phyloP scores from a whole-genome alignment of 1,140 invertebrate genomes.

The Metaphire vulgaris region DNA sequence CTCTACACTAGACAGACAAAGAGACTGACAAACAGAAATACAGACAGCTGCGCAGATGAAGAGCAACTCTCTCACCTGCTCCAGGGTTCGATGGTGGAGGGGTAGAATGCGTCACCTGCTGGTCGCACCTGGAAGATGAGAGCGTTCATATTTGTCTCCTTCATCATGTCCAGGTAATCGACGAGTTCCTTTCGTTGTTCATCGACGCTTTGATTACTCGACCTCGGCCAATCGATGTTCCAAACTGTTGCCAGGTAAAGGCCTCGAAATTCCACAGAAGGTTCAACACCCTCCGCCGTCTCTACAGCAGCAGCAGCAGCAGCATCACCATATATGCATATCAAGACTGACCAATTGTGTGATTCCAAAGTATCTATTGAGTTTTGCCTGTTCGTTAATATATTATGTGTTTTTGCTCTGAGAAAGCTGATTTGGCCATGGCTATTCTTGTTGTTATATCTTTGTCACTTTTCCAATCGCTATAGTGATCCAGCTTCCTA shows the following conservation, averaged over 20 bases:
- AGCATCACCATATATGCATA: no score
- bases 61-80: constrained; percentile 41
- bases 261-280: constrained; percentile 37
- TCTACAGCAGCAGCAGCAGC: no score
- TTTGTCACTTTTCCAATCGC: no score
- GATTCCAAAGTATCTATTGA: no score
- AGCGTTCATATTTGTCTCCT: constrained; percentile 40
- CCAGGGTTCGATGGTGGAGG: constrained; percentile 43
- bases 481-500: no score
- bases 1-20: not conserved
- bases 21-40: not conserved
- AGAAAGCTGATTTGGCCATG: no score
- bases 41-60: not conserved
- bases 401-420: no score
- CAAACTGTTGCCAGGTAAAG: constrained; percentile 46
- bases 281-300: not conserved
- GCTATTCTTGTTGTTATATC: no score
- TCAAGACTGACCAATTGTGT: no score
- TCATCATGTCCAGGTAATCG: constrained; percentile 35
- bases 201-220: constrained; percentile 31
- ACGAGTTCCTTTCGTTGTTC: constrained; percentile 40
- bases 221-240: constrained; percentile 48
- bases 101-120: constrained; percentile 42
- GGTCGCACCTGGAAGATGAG: constrained; percentile 40
- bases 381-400: no score